A percentile compares a stretch with the other conserved stretches of the same genome.
phyloP scores from a whole-genome alignment of 2,888 invertebrate genomes.

The Aspidiotus destructor region DNA sequence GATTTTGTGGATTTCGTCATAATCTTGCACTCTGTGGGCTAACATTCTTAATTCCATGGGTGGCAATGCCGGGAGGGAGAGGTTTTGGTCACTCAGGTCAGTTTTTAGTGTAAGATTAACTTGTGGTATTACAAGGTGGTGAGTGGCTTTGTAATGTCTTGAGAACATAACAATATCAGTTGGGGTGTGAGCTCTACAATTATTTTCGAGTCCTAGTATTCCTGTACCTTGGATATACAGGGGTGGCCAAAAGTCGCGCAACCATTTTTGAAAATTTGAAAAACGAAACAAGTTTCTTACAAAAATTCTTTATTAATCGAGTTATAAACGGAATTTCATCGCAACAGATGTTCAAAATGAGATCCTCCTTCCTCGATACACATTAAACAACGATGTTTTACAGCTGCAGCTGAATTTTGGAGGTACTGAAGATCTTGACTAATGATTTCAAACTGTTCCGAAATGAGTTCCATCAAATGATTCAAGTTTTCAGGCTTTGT shows the following conservation, averaged over 20 bases:
- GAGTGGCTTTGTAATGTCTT: too few relatives aligned
- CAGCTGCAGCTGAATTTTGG: not conserved
- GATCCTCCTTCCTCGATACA: not conserved
- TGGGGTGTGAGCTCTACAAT: too few relatives aligned
- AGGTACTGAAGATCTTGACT: not conserved
- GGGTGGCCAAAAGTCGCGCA: conserved; percentile 13
- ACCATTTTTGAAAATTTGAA: not conserved
- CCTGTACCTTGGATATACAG: not conserved
- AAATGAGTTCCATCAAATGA: not conserved
- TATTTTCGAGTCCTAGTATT: not conserved
- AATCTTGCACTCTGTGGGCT: too few relatives aligned
- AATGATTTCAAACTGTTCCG: not conserved
- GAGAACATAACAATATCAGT: too few relatives aligned
- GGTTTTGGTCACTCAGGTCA: too few relatives aligned
- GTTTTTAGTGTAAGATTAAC: too few relatives aligned
- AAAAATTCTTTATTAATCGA: not conserved
- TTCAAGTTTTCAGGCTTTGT: not conserved
- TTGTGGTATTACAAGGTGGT: too few relatives aligned
- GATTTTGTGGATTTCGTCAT: too few relatives aligned
- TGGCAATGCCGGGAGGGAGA: too few relatives aligned
- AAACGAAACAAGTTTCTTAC: not conserved
- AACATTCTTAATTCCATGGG: too few relatives aligned
- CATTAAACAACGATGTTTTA: not conserved
- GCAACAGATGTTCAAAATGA: conserved; percentile 12
- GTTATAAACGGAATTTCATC: not conserved